phyloP scores from a whole-genome alignment of 2,797 vertebrate genomes.

The Chelidonichthys spinosus region DNA sequence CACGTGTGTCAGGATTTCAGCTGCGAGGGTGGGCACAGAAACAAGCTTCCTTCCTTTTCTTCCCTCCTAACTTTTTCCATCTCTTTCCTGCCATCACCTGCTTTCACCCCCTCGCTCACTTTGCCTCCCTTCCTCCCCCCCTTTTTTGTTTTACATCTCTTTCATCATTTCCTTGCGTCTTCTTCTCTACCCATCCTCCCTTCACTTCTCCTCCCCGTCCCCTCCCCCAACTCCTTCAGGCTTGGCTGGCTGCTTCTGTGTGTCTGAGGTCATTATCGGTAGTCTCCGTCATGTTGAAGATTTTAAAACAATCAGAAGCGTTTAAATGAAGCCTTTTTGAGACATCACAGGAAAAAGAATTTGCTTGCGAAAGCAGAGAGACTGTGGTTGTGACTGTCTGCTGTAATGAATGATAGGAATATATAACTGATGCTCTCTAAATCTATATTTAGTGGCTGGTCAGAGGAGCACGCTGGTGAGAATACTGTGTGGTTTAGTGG shows the following conservation, averaged over 20 bases:
- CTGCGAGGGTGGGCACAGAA: slow-evolving; percentile 35
- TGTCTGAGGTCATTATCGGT: slow-evolving; percentile 38
- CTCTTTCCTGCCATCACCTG: neutral
- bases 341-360: neutral
- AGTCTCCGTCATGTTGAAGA: slow-evolving; percentile 18
- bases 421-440: slow-evolving; percentile 46
- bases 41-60: slow-evolving; percentile 24
- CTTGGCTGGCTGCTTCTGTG: slow-evolving; percentile 24
- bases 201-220: neutral
- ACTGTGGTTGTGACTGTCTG: slow-evolving; percentile 30
- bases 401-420: slow-evolving; percentile 37
- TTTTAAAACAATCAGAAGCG: neutral
- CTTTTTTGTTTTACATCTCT: neutral
- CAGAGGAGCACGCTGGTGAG: slow-evolving; percentile 13
- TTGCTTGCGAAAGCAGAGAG: neutral
- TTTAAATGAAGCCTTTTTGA: neutral
- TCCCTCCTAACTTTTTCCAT: slow-evolving; percentile 9
- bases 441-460: slow-evolving; percentile 50
- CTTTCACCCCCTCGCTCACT: slow-evolving; percentile 8
- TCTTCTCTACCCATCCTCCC: slow-evolving; percentile 14
- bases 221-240: slow-evolving; percentile 33
- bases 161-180: slow-evolving; percentile 8
- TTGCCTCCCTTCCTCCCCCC: neutral
- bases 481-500: slow-evolving; percentile 42
- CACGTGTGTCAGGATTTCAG: slow-evolving; percentile 40